Evolutionary conservation across 2,888 invertebrate genomes (phyloP).

Genomic region (Hartigia nigra): DNA sequence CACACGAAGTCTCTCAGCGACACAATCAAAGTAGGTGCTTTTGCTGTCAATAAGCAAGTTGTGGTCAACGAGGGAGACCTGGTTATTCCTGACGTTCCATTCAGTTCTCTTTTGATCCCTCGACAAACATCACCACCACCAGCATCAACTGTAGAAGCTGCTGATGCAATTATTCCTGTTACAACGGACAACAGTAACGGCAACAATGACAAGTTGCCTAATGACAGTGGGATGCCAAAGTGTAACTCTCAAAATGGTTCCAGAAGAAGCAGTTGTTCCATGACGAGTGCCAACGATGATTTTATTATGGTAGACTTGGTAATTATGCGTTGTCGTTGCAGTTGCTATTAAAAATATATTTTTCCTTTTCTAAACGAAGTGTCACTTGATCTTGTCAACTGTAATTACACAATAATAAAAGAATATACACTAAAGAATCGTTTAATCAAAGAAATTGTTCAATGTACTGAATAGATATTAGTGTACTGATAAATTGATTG

Average conservation of each 20-base stretch:
- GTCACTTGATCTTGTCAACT: no score
- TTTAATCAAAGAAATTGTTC: no score
- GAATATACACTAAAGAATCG: no score
- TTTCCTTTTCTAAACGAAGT: no score
- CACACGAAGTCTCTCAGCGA: slow-evolving; percentile 77
- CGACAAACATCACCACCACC: slow-evolving; percentile 58
- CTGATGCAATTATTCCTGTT: slow-evolving; percentile 35
- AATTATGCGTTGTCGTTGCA: slow-evolving; percentile 62
- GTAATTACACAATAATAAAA: no score
- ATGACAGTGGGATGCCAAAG: slow-evolving; percentile 61
- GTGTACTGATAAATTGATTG: no score
- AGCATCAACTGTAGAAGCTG: slow-evolving; percentile 38
- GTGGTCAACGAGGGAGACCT: slow-evolving; percentile 69
- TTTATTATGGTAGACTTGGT: slow-evolving; percentile 81
- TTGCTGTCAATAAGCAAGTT: slow-evolving; percentile 77
- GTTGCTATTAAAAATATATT: no score
- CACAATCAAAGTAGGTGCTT: slow-evolving; percentile 82
- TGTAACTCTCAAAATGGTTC: slow-evolving; percentile 64
- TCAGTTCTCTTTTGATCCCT: slow-evolving; percentile 70
- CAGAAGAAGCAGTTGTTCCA: slow-evolving; percentile 66
- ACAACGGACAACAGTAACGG: slow-evolving; percentile 58
- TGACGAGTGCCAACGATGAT: slow-evolving; percentile 71
- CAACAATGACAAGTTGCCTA: slow-evolving; percentile 50
- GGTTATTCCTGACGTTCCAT: slow-evolving; percentile 73
- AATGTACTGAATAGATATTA: no score